Evolutionary conservation across 2,888 invertebrate genomes (phyloP).

Genomic region (Lochmaea crataegi): DNA sequence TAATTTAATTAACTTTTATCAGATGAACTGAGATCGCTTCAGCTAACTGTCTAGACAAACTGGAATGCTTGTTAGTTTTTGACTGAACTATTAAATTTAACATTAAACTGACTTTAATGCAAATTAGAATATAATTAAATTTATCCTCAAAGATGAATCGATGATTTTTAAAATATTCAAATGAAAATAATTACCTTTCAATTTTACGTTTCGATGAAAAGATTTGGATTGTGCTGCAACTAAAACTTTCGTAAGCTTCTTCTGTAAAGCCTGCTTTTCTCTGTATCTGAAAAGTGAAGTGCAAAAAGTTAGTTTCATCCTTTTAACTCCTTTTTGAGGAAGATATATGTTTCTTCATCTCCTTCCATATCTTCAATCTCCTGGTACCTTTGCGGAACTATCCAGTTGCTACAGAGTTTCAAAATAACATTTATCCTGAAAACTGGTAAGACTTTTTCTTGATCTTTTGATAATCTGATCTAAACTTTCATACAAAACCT

Average conservation of each 20-base stretch:
- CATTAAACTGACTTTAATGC: too few species aligned
- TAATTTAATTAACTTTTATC: conserved; percentile 22
- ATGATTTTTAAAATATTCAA: too few species aligned
- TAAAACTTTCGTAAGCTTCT: conserved; percentile 65
- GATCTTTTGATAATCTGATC: too few species aligned
- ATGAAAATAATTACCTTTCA: conserved; percentile 30
- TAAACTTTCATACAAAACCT: too few species aligned
- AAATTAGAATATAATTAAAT: too few species aligned
- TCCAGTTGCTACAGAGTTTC: too few species aligned
- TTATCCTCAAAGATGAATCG: background rate
- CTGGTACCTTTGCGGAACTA: too few species aligned
- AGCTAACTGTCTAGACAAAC: conserved; percentile 19
- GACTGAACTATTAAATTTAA: conserved; percentile 19
- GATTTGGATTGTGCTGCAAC: conserved; percentile 31
- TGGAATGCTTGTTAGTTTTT: conserved; percentile 12
- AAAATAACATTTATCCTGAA: too few species aligned
- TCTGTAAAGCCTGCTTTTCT: conserved; percentile 66
- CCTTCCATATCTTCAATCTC: too few species aligned
- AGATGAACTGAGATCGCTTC: conserved; percentile 19
- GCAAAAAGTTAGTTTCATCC: background rate
- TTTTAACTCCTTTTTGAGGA: too few species aligned
- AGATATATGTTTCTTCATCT: too few species aligned
- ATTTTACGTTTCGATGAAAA: background rate
- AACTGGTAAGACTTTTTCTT: too few species aligned
- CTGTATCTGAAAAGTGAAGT: conserved; percentile 65